Percentiles rank a stretch among this genome's conserved stretches.
Evolutionary conservation across 1,140 invertebrate genomes (phyloP).

Genomic region (Acyrthosiphon pisum): DNA sequence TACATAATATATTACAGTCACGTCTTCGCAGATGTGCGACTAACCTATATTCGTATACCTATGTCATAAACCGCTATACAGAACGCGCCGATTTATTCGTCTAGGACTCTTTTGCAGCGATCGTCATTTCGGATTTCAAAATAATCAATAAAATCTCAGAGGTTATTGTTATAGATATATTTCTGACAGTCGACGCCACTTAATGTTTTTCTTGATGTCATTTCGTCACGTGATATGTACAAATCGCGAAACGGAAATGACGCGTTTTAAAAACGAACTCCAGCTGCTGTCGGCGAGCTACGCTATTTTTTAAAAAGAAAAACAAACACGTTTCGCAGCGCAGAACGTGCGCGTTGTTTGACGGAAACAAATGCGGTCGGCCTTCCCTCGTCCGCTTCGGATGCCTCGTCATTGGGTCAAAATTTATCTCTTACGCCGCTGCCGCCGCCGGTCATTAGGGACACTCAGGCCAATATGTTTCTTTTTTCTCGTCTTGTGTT

Average conservation of each 20-base stretch:
- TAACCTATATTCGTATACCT: too few species aligned
- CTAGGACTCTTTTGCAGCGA: not conserved
- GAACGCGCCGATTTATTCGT: not conserved
- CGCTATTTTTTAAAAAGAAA: not conserved
- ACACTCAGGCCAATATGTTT: constrained; percentile 41
- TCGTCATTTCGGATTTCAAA: not conserved
- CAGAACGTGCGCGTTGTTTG: constrained; percentile 11
- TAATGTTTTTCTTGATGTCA: not conserved
- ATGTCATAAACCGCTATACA: too few species aligned
- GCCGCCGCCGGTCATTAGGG: constrained; percentile 36
- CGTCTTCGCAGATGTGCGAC: too few species aligned
- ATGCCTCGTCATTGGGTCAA: constrained; percentile 54
- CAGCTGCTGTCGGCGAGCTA: not conserved
- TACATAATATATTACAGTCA: too few species aligned
- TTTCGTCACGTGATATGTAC: not conserved
- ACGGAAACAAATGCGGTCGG: constrained; percentile 51
- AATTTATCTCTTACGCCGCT: constrained; percentile 50
- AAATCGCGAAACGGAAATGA: constrained; percentile 31
- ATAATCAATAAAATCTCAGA: not conserved
- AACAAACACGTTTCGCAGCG: constrained; percentile 46
- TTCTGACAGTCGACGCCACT: not conserved
- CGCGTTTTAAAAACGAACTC: constrained; percentile 21
- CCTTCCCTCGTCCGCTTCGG: constrained; percentile 25
- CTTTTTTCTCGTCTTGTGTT: not conserved
- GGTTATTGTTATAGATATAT: not conserved